A percentile compares a stretch with the other conserved stretches of the same genome.
Evolutionary conservation across 2,113 vertebrate genomes (phyloP).

Genomic region (Puma concolor): DNA sequence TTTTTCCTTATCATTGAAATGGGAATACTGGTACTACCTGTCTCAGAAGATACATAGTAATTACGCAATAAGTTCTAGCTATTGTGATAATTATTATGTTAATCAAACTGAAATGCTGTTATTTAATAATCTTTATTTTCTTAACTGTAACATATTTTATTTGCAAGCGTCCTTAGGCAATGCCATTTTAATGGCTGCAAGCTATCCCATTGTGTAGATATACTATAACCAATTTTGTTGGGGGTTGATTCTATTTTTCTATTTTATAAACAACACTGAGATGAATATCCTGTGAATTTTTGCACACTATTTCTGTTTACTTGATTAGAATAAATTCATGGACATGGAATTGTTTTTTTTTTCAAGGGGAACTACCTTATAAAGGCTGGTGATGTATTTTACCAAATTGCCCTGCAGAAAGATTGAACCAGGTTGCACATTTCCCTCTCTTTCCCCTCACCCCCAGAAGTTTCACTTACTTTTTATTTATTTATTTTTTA

Average conservation of each 20-base stretch:
- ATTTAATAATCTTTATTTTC: background rate
- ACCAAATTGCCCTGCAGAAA: background rate
- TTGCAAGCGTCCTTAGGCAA: background rate
- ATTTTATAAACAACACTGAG: background rate
- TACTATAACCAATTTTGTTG: background rate
- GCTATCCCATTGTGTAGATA: background rate
- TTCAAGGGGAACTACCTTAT: background rate
- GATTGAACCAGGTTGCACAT: background rate
- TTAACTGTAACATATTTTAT: background rate
- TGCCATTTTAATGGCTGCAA: background rate
- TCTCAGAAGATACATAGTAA: background rate
- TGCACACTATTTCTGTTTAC: background rate
- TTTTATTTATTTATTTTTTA: background rate
- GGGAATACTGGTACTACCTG: background rate
- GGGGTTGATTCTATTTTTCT: background rate
- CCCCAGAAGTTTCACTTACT: background rate
- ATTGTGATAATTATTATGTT: background rate
- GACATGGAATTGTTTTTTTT: background rate
- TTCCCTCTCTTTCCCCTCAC: background rate
- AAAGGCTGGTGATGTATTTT: background rate
- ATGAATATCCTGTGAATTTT: background rate
- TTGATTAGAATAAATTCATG: background rate
- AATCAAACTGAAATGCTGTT: background rate
- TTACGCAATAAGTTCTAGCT: background rate
- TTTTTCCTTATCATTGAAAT: background rate